Evolutionary conservation across 2,888 invertebrate species (phyloP), one percentile per base, ranked within the genome.

Genomic region (Megalurothrips usitatus): DNA sequence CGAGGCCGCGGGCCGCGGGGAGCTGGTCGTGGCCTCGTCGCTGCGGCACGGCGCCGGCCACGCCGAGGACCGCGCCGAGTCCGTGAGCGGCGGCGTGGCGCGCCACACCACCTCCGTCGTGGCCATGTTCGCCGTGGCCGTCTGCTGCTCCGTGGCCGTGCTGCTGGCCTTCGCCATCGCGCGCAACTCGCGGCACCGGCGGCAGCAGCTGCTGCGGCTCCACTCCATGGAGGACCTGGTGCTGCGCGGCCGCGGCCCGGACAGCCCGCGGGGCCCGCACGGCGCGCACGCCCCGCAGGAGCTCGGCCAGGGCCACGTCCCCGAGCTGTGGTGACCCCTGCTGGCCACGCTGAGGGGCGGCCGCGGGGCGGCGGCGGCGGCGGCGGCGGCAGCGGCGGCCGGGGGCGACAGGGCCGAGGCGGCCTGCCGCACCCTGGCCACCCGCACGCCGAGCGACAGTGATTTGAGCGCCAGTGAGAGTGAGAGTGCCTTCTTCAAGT

Each of bases 201-300:
- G 68, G 23, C 68, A 75, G 68, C 68, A 75, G 68, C 68, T 75
- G 68, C 68, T 75, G 75, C 79, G 52, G 34, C 26, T 23, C 63
- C 80, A 81, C 58, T 80, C 78, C 80, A 80, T 80, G 58, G 78
- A 81, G 79, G 63, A 79, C 75, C 79, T 81, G 75, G 81, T 81
- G 79, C 79, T 79, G 68, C 81, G 68, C 49, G 81, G 68, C 68
- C 23, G 68, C 26, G 68, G 68, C 26, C 68, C 68, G 8, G 26
- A 26, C 68, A 8, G 68, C 68, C 9, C 58, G 58, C 17, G 17
- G 14, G 19, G n/a, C 23, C 26, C 11, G 52, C 52, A 6, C 68
- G 68, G 68, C 26, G 68, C 68, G 19, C 68, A 4, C 23, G 23
- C 0, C 23, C 68, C 23, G 23, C 23, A 23, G 23, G 11, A 23